These are phyloP conservation scores for Alaudala cheleensis DNA, from an alignment of 2,113 vertebrate genomes.

Conservation along the genomic window DNA sequence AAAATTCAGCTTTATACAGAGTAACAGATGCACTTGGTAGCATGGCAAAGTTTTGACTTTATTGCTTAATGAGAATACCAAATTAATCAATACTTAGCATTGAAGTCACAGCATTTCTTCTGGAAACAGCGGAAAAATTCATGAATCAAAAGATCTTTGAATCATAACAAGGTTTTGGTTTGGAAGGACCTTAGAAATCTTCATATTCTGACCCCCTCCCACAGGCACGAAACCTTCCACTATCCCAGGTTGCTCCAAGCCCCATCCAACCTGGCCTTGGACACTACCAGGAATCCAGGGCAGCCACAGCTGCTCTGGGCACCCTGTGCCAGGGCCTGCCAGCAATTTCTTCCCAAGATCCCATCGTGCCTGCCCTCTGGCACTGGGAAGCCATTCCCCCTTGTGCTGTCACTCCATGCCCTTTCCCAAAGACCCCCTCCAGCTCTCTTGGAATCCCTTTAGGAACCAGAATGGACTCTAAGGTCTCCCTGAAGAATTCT, in stretches of 20 bases:
- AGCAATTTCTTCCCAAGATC: background rate
- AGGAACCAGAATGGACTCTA: no score
- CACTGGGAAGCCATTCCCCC: background rate
- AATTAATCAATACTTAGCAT: background rate
- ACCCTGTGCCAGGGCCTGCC: accelerated
- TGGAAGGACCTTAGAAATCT: background rate
- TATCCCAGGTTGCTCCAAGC: accelerated
- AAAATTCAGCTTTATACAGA: background rate
- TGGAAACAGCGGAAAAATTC: background rate
- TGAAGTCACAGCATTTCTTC: background rate
- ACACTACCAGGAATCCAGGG: accelerated
- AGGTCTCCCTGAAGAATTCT: background rate
- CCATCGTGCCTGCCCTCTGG: background rate
- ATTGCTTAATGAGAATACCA: background rate
- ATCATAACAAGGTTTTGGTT: background rate
- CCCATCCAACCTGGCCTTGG: accelerated
- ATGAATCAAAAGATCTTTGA: background rate
- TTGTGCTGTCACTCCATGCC: background rate
- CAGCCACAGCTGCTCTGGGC: background rate
- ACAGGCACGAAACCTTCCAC: background rate
- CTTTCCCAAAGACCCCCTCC: background rate
- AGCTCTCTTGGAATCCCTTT: background rate
- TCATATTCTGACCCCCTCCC: background rate
- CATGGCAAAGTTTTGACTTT: background rate
- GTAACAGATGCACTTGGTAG: background rate